phyloP scores from a whole-genome alignment of 2,797 vertebrate species.

The Xiphorhynchus erythropygius region DNA sequence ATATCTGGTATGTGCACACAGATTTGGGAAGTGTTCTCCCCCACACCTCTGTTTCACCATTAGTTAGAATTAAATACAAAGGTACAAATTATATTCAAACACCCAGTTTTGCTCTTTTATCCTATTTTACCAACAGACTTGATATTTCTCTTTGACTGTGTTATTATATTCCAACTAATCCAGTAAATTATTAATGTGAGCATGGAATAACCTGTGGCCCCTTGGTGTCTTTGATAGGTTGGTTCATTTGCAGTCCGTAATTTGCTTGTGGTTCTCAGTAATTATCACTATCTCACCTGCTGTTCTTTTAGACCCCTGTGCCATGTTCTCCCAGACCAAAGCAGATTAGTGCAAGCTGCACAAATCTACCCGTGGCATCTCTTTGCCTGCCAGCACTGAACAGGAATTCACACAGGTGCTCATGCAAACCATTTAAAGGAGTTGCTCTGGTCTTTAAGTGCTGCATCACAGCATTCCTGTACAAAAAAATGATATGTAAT shows the following conservation, averaged over 20 bases:
- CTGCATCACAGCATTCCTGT: not conserved
- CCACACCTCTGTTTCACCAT: not conserved
- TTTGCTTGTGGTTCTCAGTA: not conserved
- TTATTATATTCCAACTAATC: not conserved
- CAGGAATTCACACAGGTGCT: not conserved
- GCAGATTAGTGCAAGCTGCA: not conserved
- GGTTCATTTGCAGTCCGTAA: not conserved
- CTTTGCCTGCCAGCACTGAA: not conserved
- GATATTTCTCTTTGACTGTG: not conserved
- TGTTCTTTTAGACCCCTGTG: not conserved
- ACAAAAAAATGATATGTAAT: not conserved
- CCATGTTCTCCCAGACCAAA: not conserved
- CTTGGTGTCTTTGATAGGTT: not conserved
- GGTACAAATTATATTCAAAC: not conserved
- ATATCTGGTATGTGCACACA: not conserved
- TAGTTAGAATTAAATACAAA: not conserved
- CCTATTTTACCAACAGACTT: not conserved
- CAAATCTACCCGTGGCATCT: not conserved
- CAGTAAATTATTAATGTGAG: not conserved
- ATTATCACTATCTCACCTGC: not conserved
- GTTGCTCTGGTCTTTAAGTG: not conserved
- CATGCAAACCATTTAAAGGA: not conserved
- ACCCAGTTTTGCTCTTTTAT: not conserved
- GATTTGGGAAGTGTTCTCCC: not conserved
- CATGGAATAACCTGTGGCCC: not conserved